Percentiles rank a stretch among this genome's conserved stretches.
phyloP scores from a whole-genome alignment of 2,888 invertebrate species.

The Pseudolycoriella hygida region DNA sequence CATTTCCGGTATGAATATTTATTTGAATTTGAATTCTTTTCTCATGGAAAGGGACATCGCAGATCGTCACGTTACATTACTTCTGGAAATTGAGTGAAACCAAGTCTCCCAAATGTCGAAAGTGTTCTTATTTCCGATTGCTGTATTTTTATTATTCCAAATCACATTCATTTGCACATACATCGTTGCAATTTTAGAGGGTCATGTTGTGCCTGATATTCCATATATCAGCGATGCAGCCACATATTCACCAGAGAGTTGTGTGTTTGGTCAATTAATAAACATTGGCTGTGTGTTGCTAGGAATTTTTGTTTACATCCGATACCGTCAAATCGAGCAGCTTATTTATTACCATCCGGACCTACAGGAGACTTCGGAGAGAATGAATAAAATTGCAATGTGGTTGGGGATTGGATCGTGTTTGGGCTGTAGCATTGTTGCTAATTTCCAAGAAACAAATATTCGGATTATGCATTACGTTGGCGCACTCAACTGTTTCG shows the following conservation, averaged over 20 bases:
- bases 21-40: no score
- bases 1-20: no score
- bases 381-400: slow-evolving; percentile 36
- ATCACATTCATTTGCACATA: slow-evolving; percentile 33
- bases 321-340: slow-evolving; percentile 46
- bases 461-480: slow-evolving; percentile 45
- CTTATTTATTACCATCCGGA: slow-evolving; percentile 25
- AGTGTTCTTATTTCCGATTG: slow-evolving; percentile 25
- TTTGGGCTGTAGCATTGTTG: slow-evolving; percentile 50
- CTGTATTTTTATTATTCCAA: slow-evolving; percentile 25
- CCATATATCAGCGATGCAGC: slow-evolving; percentile 64
- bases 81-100: no score
- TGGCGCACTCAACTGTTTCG: slow-evolving; percentile 57
- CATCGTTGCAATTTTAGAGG: slow-evolving; percentile 40
- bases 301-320: slow-evolving; percentile 43
- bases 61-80: no score
- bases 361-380: slow-evolving; percentile 26
- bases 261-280: slow-evolving; percentile 57
- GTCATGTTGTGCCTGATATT: slow-evolving; percentile 47
- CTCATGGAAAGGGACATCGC: no score
- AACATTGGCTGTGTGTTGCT: slow-evolving; percentile 51
- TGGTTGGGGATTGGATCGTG: slow-evolving; percentile 41
- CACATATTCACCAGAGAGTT: slow-evolving; percentile 55
- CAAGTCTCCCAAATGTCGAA: slow-evolving; percentile 22
- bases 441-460: slow-evolving; percentile 53